Conservation (phyloP, 2,113 vertebrate genomes). For the Thryonomys swinderianus region DNA sequence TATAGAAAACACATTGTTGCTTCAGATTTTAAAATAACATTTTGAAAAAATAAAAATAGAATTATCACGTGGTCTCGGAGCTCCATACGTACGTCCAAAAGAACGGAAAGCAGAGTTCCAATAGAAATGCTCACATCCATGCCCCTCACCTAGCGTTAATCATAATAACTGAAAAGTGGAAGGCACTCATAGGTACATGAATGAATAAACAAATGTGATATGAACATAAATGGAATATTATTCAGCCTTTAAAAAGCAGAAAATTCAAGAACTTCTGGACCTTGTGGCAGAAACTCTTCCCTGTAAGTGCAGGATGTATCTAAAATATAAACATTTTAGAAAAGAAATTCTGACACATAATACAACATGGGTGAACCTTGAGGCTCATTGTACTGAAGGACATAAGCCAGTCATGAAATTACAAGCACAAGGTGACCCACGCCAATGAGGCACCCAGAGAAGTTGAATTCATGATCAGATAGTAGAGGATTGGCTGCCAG, state of each 20-base stretch:
- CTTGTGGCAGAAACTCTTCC: not conserved
- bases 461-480: not conserved
- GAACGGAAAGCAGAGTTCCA: not conserved
- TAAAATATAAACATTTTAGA: not conserved
- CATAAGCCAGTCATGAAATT: not conserved
- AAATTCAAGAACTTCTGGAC: not conserved
- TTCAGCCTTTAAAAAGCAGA: not conserved
- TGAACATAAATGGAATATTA: not conserved
- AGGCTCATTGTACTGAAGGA: not conserved
- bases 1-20: conserved; percentile 58
- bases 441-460: not conserved
- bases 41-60: conserved; percentile 65
- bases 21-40: conserved; percentile 54
- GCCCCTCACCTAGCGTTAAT: not conserved
- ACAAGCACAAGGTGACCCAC: not conserved
- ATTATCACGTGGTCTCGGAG: not conserved
- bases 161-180: not conserved
- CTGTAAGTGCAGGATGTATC: not conserved
- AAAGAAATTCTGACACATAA: not conserved
- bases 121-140: not conserved
- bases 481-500: not conserved
- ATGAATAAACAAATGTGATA: not conserved
- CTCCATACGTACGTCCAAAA: not conserved
- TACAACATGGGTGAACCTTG: too few relatives aligned
- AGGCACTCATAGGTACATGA: too few relatives aligned